These are phyloP conservation scores for Aspidiotus rigidus DNA, from an alignment of 2,888 invertebrate genomes.

Conservation along the genomic window DNA sequence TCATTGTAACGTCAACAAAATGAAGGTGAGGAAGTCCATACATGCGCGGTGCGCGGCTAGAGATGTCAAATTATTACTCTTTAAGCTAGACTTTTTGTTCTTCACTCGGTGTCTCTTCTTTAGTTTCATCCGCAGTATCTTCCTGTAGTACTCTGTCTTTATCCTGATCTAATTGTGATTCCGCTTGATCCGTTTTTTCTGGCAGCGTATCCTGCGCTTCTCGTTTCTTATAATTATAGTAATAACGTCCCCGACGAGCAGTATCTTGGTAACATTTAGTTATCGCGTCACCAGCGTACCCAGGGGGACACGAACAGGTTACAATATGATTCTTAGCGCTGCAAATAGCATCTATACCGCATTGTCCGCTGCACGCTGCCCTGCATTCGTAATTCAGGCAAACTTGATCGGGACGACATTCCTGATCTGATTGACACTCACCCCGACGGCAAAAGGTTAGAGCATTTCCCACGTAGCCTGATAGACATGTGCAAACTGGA, in stretches of 20 bases:
- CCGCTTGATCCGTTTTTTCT: too few species aligned
- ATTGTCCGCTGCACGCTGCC: conserved; percentile 68
- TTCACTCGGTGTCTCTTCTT: too few species aligned
- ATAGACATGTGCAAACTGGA: conserved; percentile 75
- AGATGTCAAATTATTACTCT: too few species aligned
- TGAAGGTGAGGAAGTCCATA: too few species aligned
- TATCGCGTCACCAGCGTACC: conserved; percentile 54
- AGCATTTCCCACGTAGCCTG: conserved; percentile 72
- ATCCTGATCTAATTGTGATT: too few species aligned
- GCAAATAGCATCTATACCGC: conserved; percentile 66
- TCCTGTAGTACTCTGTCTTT: too few species aligned
- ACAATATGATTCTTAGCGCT: conserved; percentile 67
- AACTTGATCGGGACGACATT: conserved; percentile 57
- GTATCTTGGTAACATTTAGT: conserved; percentile 45
- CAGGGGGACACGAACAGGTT: conserved; percentile 69
- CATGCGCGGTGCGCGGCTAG: too few species aligned
- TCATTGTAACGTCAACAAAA: too few species aligned
- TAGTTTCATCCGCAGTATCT: too few species aligned
- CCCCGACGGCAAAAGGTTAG: conserved; percentile 62
- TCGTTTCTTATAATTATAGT: conserved; percentile 22
- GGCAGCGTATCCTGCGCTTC: not conserved
- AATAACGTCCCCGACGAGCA: conserved; percentile 26
- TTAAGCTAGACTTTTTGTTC: too few species aligned
- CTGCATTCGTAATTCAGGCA: conserved; percentile 43
- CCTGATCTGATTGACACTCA: conserved; percentile 66